A percentile compares a stretch with the other conserved stretches of the same genome.
These are phyloP conservation scores for Sminthurinus aureus DNA, from an alignment of 2,888 invertebrate species.

Conservation along the genomic window DNA sequence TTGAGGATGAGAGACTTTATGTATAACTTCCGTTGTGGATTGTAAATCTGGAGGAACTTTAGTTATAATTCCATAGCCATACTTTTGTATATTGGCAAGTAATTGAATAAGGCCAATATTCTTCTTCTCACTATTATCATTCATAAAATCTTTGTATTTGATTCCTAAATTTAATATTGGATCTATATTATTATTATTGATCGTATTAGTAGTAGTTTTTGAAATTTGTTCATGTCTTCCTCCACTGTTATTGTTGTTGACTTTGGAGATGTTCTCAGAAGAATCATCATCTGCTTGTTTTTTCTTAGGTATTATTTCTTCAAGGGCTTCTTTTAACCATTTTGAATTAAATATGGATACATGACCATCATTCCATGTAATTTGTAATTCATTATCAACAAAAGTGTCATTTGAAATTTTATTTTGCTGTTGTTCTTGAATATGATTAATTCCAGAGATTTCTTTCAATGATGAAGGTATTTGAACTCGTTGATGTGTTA, in stretches of 20 bases:
- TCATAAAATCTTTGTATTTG: slow-evolving; percentile 50
- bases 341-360: slow-evolving; percentile 66
- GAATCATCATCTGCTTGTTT: not conserved
- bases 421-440: slow-evolving; percentile 61
- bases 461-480: slow-evolving; percentile 63
- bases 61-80: slow-evolving; percentile 54
- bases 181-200: slow-evolving; percentile 58
- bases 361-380: slow-evolving; percentile 71
- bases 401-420: slow-evolving; percentile 50
- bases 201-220: no score
- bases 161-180: slow-evolving; percentile 40
- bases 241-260: not conserved
- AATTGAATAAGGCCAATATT: slow-evolving; percentile 46
- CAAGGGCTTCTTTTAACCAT: slow-evolving; percentile 64
- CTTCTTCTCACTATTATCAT: not conserved
- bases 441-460: slow-evolving; percentile 60
- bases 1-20: slow-evolving; percentile 71
- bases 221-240: not conserved
- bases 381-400: slow-evolving; percentile 59
- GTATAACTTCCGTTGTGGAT: slow-evolving; percentile 68
- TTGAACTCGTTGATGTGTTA: slow-evolving; percentile 70
- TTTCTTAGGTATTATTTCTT: not conserved
- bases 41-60: slow-evolving; percentile 67
- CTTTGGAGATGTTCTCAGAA: not conserved
- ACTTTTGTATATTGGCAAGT: slow-evolving; percentile 46